Percentiles rank a stretch among this genome's conserved stretches.
phyloP scores from a whole-genome alignment of 2,888 invertebrate genomes.

The Nomada flava region DNA sequence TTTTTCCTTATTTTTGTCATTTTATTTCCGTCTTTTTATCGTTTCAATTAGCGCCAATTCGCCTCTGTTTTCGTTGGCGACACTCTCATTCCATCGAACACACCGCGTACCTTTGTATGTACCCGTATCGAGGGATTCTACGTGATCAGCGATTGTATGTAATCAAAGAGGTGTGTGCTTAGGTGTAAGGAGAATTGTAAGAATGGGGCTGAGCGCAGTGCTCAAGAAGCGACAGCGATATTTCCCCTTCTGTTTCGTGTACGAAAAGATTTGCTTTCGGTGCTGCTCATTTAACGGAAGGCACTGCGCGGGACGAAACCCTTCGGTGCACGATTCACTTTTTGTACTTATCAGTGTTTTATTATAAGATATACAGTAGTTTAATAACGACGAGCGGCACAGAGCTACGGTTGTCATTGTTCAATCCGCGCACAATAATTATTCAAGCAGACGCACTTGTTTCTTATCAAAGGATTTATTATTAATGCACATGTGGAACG shows the following conservation, averaged over 20 bases:
- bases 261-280: neutral
- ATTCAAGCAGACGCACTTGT: neutral
- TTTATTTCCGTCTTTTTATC: neutral
- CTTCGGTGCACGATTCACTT: neutral
- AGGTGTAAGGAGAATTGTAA: conserved; percentile 43
- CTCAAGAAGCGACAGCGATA: neutral
- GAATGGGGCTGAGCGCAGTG: conserved; percentile 12
- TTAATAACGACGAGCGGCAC: neutral
- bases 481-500: no score
- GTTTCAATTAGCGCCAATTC: conserved; percentile 44
- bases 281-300: neutral
- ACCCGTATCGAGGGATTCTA: conserved; percentile 32
- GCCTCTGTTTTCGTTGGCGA: conserved; percentile 49
- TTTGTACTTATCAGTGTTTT: neutral
- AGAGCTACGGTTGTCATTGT: neutral
- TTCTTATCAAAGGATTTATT: no score
- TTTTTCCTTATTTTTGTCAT: conserved; percentile 9
- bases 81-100: conserved; percentile 57
- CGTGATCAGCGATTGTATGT: conserved; percentile 41
- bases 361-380: neutral
- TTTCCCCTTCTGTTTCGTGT: neutral
- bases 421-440: neutral
- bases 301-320: neutral
- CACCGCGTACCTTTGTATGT: conserved; percentile 42
- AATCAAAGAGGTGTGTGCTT: conserved; percentile 36